These are phyloP conservation scores for Sylvietta virens DNA, from an alignment of 2,113 vertebrate genomes.

Conservation along the genomic window DNA sequence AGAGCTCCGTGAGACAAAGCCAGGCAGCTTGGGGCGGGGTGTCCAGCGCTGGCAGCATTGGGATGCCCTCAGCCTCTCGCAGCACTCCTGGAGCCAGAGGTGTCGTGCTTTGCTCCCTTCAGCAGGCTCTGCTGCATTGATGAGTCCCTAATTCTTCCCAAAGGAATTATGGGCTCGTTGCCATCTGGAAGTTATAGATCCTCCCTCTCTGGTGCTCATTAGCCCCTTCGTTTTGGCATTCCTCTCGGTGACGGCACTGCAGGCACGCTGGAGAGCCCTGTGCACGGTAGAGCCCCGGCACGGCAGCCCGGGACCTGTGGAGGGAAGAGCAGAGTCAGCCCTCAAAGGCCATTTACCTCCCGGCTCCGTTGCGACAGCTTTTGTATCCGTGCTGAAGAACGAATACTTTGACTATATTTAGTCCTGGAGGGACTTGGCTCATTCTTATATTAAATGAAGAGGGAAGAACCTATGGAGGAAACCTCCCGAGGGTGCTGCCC, in stretches of 20 bases:
- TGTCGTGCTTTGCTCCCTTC: neutral
- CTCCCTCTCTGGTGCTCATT: slow-evolving; percentile 53
- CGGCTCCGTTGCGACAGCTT: neutral
- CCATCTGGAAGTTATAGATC: slow-evolving; percentile 66
- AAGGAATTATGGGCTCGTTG: slow-evolving; percentile 19
- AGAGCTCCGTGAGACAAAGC: neutral
- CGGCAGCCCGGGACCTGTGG: neutral
- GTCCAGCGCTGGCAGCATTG: neutral
- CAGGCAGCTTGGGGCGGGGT: neutral
- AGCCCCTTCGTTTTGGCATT: slow-evolving; percentile 29
- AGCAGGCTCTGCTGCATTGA: neutral
- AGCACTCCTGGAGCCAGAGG: neutral
- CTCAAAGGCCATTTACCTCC: slow-evolving; percentile 13
- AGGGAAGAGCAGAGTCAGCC: slow-evolving; percentile 51
- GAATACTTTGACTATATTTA: slow-evolving; percentile 66
- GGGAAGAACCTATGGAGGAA: slow-evolving; percentile 10
- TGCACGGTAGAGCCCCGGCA: neutral
- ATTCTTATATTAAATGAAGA: neutral
- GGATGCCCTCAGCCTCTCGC: neutral
- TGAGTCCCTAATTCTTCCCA: slow-evolving; percentile 48
- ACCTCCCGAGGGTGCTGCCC: neutral
- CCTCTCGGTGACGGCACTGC: neutral
- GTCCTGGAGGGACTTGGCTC: slow-evolving; percentile 22
- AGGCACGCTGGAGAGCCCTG: neutral
- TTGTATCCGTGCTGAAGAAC: neutral